Base-by-base conservation (phyloP, 1,140 invertebrate genomes). In the Araneus ventricosus region DNA sequence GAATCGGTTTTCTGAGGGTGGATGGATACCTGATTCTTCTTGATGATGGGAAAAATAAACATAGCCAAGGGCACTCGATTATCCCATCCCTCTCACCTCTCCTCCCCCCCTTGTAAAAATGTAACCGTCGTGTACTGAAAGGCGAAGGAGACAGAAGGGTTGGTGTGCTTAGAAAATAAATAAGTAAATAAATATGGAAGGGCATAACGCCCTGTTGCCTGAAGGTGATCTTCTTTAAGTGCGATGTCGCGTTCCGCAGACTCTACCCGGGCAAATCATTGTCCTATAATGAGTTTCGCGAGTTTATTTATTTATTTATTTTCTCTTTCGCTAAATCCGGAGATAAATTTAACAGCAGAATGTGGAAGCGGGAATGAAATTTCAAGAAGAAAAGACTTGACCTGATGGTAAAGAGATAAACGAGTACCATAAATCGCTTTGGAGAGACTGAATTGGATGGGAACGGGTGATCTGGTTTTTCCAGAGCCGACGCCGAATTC, bases 1-100 rank as follows among this genome's bases (percentile, higher is more conserved):
- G 70, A 75, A 75, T 75, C 70, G 70, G n/a, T 67, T 67, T 52
- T 67, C 24, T 67, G 63, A 63, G 22, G 27, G 67, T 75, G 17
- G 67, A 20, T 75, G 70, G 70, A 30, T 75, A 75, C 70, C 70
- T 75, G 30, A n/a, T 63, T 63, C 59, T 63, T 7, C 45, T 67
- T n/a, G 63, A n/a, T 10, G 63, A 67, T 67, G 14, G 27, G 27
- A 37, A 75, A 37, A 75, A 75, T 75, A 75, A 75, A 75, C 70
- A 75, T 75, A 34, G 14, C 70, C 70, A 75, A 20, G 4, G 70
- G 70, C 70, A 4, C 70, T 75, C 70, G 70, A 75, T 75, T 75
- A 75, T 75, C 70, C 70, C 70, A 75, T 75, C 14, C 70, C 34
- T 75, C 37, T 75, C 70, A 67, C 24, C 14, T 67, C n/a, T 0